Evolutionary conservation across 2,797 vertebrate species (phyloP), one percentile per base, ranked within the genome.

Genomic region (Hozukius guyotensis): DNA sequence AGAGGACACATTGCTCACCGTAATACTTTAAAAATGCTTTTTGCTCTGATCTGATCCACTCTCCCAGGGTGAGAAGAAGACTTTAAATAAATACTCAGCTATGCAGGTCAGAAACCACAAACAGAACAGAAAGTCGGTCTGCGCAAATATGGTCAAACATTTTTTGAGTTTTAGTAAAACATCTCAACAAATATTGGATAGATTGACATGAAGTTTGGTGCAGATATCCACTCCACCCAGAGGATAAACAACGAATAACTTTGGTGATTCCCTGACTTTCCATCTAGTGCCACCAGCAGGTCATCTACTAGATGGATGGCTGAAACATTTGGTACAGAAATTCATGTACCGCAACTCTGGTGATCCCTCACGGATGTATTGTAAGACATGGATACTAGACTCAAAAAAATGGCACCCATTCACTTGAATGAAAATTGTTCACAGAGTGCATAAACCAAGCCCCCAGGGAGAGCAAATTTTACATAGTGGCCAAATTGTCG

Each of bases 91-190:
- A 84, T 31, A 36, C 20, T 56, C 8, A 29, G 18, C 59, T 32
- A 16, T 49, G n/a, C 66, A 66, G 64, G 64, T 84, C 65, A 69
- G 59, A 27, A 46, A 46, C 56, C 36, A 38, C 77, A 72, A 76
- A 66, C 55, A 73, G 2, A 71, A 22, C 38, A 62, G 56, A 27
- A 59, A 59, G 56, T 59, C 14, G 4, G 24, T 56, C 12, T 56
- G 55, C 13, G 16, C 18, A 31, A 31, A 31, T 32, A 18, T 31
- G 27, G 16, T 10, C 16, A 31, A 31, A 3, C 22, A 24, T 64
- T 0, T 24, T 36, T 38, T 38, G 12, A 2, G 2, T 24, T 63
- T 38, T 63, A n/a, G 4, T 56, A 7, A 66, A 32, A 46, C 22
- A 59, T 67, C n/a, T 22, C 25, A 32, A 20, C 49, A 24, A 18